These are phyloP conservation scores for Drosophila repleta DNA, from an alignment of 1,140 invertebrate species.

Conservation along the genomic window DNA sequence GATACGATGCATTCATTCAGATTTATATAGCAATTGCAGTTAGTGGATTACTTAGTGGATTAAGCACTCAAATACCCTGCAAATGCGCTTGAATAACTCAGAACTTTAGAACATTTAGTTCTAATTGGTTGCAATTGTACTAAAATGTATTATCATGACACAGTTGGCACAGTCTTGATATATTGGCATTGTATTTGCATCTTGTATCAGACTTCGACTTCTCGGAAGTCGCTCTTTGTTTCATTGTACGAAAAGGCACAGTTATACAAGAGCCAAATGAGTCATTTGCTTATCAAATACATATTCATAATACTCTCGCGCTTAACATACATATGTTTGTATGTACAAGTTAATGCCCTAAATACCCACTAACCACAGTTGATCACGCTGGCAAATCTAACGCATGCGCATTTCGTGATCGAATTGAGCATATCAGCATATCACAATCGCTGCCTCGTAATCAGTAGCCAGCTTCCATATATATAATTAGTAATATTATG, in stretches of 20 bases:
- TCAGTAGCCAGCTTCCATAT: constrained; percentile 5
- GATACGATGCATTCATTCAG: too few relatives aligned
- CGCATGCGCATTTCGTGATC: not conserved
- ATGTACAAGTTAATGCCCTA: not conserved
- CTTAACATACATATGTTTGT: constrained; percentile 17
- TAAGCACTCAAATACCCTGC: not conserved
- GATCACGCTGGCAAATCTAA: constrained; percentile 34
- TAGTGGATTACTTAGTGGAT: not conserved
- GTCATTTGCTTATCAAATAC: constrained; percentile 37
- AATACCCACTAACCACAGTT: constrained; percentile 23
- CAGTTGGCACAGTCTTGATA: not conserved
- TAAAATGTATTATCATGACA: too few relatives aligned
- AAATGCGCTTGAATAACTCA: not conserved
- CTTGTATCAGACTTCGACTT: not conserved
- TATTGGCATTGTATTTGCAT: not conserved
- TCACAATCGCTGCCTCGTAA: constrained; percentile 8
- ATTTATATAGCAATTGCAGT: too few relatives aligned
- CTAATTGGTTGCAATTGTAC: too few relatives aligned
- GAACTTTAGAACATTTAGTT: too few relatives aligned
- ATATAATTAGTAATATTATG: constrained; percentile 2
- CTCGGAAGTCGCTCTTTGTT: not conserved
- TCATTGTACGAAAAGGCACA: not conserved
- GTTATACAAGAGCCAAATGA: constrained; percentile 7
- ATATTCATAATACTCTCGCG: constrained; percentile 1
- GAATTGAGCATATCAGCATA: constrained; percentile 8